Evolutionary conservation across 92 coral and sea anemone genomes (phyloP), one percentile per base, ranked within the genome.

Genomic region (Meandrina meandrites): DNA sequence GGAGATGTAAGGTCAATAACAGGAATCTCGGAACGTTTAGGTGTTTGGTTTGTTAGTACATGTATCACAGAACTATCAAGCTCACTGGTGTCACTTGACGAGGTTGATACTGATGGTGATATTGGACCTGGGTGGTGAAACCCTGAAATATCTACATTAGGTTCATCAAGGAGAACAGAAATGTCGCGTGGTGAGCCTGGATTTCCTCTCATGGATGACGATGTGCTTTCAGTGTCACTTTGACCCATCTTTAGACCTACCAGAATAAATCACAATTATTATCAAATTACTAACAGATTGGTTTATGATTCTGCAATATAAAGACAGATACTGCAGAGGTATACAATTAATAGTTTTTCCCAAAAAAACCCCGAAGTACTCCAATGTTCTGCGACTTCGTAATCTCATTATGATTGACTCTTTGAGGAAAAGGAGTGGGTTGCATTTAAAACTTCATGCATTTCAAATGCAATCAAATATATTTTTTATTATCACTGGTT

Each of bases 1-100:
- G 95, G 93, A 30, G 98, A 91, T 24, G 99, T 97, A 64, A 97
- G 85, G 84, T 97, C 99, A 87, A 97, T 97, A 19, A 96, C 94
- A 47, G 99, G 99, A 47, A 97, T 94, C 37, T 92, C 90, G 45
- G 91, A 37, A 32, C 92, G 82, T 77, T 94, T 94, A 24, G 98
- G 91, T 47, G 94, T 80, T 40, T 89, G 94, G 72, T 88, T 93
- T 67, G 88, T 85, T 9, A 91, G 77, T 5, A n/a, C n/a, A n/a
- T n/a, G n/a, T n/a, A 94, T 76, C 50, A 89, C 94, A 21, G 94
- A 91, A 51, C 42, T 94, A 35, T 92, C 94, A 8, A 90, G 74
- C n/a, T 94, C 98, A 15, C 98, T 89, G 70, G 96, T 88, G 76
- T 94, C 98, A 76, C 94, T 90, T 13, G 96, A 93, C 11, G 96